Evolutionary conservation across 1,140 invertebrate species (phyloP).

Genomic region (Teleogryllus occipitalis): DNA sequence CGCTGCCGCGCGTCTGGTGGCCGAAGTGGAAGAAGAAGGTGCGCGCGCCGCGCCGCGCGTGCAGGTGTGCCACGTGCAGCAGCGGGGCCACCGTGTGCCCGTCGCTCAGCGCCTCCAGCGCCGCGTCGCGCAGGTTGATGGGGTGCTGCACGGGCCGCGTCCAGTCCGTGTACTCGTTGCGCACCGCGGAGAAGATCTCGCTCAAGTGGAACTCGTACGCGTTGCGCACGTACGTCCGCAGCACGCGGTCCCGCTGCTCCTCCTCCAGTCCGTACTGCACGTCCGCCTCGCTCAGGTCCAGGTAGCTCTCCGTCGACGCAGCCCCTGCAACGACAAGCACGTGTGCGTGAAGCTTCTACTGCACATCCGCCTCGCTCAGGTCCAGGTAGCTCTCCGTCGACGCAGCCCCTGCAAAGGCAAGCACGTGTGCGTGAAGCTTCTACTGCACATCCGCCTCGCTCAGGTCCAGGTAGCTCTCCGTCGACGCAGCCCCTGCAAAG

Average conservation of each 20-base stretch:
- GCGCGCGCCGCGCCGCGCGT: conserved; percentile 54
- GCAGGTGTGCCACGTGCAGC: conserved; percentile 58
- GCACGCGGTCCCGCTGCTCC: conserved; percentile 59
- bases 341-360: conserved; percentile 49
- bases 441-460: conserved; percentile 64
- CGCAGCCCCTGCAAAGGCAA: conserved; percentile 57
- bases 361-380: conserved; percentile 64
- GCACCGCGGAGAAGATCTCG: conserved; percentile 82
- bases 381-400: conserved; percentile 68
- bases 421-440: conserved; percentile 56
- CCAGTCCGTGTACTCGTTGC: conserved; percentile 92
- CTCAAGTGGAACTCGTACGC: conserved; percentile 80
- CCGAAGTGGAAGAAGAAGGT: conserved; percentile 76
- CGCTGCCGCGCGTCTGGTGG: conserved; percentile 65
- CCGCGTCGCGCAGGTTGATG: conserved; percentile 73
- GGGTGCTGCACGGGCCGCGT: conserved; percentile 76
- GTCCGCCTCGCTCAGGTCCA: conserved; percentile 65
- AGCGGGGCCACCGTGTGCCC: conserved; percentile 66
- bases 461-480: conserved; percentile 67
- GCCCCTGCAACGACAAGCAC: conserved; percentile 34
- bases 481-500: conserved; percentile 62
- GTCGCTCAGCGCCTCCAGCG: conserved; percentile 81
- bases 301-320: conserved; percentile 64
- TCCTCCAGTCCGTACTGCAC: conserved; percentile 70
- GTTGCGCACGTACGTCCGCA: conserved; percentile 73